Evolutionary conservation across 2,113 vertebrate genomes (phyloP).

Genomic region (Prunella himalayana): DNA sequence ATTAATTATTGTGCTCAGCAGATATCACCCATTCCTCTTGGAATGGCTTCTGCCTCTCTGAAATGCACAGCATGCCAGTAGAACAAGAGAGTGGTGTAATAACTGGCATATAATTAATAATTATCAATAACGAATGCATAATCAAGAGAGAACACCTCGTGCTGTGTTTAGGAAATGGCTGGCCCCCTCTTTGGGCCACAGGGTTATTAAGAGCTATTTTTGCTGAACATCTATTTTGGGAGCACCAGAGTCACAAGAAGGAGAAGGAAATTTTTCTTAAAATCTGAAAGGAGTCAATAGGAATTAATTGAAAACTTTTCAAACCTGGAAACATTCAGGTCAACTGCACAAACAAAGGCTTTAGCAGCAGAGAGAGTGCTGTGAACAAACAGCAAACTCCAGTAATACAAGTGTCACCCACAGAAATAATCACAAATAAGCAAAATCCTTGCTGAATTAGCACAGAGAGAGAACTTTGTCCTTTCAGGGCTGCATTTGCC

Average conservation of each 20-base stretch:
- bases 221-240: neutral
- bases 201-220: neutral
- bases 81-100: neutral
- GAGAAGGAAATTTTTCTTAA: neutral
- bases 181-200: neutral
- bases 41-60: neutral
- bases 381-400: neutral
- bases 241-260: neutral
- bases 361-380: neutral
- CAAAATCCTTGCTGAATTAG: constrained; percentile 18
- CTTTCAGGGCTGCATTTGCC: neutral
- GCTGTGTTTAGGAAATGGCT: neutral
- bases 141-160: neutral
- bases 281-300: neutral
- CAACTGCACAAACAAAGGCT: neutral
- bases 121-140: constrained; percentile 8
- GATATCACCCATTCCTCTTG: neutral
- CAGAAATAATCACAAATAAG: constrained; percentile 28
- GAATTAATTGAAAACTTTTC: neutral
- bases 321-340: neutral
- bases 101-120: constrained; percentile 27
- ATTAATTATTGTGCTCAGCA: neutral
- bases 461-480: constrained; percentile 11
- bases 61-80: neutral
- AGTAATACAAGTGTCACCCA: neutral